Evolutionary conservation across 2,888 invertebrate species (phyloP).

Genomic region (Coleophora deauratella): DNA sequence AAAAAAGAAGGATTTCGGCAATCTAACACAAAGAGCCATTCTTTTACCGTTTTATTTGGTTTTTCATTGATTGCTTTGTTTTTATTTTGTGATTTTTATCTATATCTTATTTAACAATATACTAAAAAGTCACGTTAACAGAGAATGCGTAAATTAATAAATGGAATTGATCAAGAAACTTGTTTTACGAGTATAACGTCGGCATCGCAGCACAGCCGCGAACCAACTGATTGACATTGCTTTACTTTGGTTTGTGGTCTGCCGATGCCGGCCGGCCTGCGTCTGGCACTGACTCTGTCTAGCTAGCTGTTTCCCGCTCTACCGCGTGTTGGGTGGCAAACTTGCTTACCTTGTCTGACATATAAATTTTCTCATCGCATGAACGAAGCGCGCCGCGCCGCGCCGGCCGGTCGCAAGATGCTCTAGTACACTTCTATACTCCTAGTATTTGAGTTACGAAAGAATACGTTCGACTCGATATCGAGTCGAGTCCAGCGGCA

Average conservation of each 20-base stretch:
- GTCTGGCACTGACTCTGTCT: conserved; percentile 20
- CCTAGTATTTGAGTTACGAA: conserved; percentile 68
- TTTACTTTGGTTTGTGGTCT: conserved; percentile 14
- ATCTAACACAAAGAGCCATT: too few relatives aligned
- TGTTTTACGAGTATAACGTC: too few relatives aligned
- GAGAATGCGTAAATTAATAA: too few relatives aligned
- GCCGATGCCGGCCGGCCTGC: conserved; percentile 22
- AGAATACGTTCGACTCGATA: conserved; percentile 54
- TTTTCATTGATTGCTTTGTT: too few relatives aligned
- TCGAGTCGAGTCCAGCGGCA: too few relatives aligned
- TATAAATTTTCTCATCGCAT: conserved; percentile 57
- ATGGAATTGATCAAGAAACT: too few relatives aligned
- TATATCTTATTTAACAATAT: too few relatives aligned
- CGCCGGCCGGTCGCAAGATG: conserved; percentile 16
- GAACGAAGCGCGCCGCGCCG: conserved; percentile 32
- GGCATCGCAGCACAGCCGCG: conserved; percentile 10
- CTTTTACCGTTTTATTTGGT: too few relatives aligned
- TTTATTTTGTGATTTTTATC: too few relatives aligned
- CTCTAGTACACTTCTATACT: conserved; percentile 44
- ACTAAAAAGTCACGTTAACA: too few relatives aligned
- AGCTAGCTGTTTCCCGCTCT: neutral
- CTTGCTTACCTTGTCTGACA: conserved; percentile 63
- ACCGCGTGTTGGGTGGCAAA: conserved; percentile 22
- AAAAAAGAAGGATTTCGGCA: too few relatives aligned
- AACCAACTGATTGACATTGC: neutral